These are phyloP conservation scores for Ypsolopha scabrella DNA, from an alignment of 2,888 invertebrate genomes.

Conservation along the genomic window DNA sequence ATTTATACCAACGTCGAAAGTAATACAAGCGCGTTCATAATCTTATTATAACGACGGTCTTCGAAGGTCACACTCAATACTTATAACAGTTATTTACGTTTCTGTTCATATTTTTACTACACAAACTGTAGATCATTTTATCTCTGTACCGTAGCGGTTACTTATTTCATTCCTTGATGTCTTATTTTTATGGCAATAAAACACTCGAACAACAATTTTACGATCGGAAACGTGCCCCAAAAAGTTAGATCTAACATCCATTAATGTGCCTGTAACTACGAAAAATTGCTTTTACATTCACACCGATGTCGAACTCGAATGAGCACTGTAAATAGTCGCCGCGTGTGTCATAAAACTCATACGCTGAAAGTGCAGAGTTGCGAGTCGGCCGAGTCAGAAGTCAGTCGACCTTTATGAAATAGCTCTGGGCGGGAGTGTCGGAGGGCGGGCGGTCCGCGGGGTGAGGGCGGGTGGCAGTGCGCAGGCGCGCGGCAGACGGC, in stretches of 20 bases:
- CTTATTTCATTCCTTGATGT: not conserved
- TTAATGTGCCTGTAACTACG: not conserved
- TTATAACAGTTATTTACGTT: no score
- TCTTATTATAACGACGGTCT: no score
- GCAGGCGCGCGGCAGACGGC: constrained; percentile 34
- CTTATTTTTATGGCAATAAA: constrained; percentile 1
- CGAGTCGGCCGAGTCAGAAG: not conserved
- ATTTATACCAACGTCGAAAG: no score
- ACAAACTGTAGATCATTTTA: no score
- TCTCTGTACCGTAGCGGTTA: no score
- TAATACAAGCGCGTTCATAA: no score
- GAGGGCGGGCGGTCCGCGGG: constrained; percentile 27
- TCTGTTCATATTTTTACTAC: no score
- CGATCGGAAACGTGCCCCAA: not conserved
- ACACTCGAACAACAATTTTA: constrained; percentile 1
- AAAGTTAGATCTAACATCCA: not conserved
- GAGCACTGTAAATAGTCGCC: constrained; percentile 3
- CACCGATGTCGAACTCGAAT: not conserved
- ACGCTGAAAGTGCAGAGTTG: not conserved
- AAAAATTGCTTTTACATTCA: not conserved
- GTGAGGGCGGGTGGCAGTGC: constrained; percentile 45
- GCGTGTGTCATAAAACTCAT: constrained; percentile 1
- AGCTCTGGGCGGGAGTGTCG: constrained; percentile 13
- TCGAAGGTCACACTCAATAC: no score
- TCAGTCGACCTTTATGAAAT: constrained; percentile 19